phyloP scores from a whole-genome alignment of 2,797 vertebrate species.

The Anguilla obscura region DNA sequence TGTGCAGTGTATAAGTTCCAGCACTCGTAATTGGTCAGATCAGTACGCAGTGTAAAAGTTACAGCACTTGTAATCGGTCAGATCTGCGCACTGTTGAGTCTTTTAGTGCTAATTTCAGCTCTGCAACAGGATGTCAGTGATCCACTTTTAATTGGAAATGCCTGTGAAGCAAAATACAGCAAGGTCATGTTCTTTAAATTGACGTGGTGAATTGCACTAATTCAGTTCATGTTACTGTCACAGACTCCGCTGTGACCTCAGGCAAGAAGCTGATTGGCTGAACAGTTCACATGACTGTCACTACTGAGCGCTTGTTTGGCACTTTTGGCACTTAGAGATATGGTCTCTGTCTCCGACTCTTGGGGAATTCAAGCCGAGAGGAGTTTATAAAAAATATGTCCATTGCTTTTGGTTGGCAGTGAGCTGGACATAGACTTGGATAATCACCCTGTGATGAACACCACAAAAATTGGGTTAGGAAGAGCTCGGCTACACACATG shows the following conservation, averaged over 20 bases:
- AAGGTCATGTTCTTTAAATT: not conserved
- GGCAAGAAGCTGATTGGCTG: constrained; percentile 1
- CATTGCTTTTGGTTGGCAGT: not conserved
- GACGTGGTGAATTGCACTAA: not conserved
- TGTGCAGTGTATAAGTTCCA: too few species aligned
- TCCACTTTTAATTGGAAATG: not conserved
- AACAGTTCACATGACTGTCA: not conserved
- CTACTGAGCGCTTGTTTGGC: not conserved
- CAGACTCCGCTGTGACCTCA: not conserved
- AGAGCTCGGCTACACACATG: not conserved
- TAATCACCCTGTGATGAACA: not conserved
- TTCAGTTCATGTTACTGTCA: not conserved
- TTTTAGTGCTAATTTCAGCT: too few species aligned
- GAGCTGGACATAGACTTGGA: not conserved
- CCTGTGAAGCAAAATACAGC: not conserved
- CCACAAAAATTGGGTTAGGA: not conserved
- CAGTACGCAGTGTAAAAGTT: not conserved
- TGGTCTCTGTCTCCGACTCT: not conserved
- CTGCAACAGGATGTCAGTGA: not conserved
- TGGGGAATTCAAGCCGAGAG: not conserved
- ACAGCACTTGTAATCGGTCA: not conserved
- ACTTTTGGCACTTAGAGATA: not conserved
- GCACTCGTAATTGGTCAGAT: too few species aligned
- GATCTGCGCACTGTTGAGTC: too few species aligned
- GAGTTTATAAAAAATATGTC: not conserved